Evolutionary conservation across 2,888 invertebrate species (phyloP).

Genomic region (Drosophila merina): DNA sequence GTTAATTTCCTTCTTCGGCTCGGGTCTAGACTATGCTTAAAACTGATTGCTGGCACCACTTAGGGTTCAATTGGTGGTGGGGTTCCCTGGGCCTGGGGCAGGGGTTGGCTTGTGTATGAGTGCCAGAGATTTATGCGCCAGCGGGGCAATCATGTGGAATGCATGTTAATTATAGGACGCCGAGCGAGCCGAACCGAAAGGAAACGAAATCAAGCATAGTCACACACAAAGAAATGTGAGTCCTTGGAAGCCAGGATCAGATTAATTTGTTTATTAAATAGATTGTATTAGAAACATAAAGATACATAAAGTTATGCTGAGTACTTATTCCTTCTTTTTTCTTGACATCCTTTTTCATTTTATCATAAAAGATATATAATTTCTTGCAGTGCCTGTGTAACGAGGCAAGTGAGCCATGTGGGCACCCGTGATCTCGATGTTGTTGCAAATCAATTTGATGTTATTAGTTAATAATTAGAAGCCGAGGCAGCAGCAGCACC

Average conservation of each 20-base stretch:
- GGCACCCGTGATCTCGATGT: conserved; percentile 46
- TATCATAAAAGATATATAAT: too few relatives aligned
- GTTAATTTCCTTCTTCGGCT: conserved; percentile 70
- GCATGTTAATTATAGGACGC: conserved; percentile 73
- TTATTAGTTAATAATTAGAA: conserved; percentile 78
- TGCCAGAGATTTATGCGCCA: conserved; percentile 69
- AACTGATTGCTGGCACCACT: conserved; percentile 66
- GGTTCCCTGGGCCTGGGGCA: background rate
- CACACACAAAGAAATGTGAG: conserved; percentile 14
- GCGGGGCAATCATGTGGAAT: conserved; percentile 76
- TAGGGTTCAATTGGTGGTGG: conserved; percentile 11
- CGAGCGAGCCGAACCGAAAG: conserved; percentile 31
- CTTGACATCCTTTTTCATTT: too few relatives aligned
- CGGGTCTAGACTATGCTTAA: conserved; percentile 62
- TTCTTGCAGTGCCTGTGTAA: conserved; percentile 7
- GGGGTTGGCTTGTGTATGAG: conserved; percentile 15
- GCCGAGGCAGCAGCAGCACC: conserved; percentile 38
- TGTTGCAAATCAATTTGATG: conserved; percentile 80
- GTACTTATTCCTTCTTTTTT: too few relatives aligned
- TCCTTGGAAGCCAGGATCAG: too few relatives aligned
- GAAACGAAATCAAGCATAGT: conserved; percentile 30
- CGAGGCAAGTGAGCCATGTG: conserved; percentile 29
- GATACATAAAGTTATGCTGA: too few relatives aligned
- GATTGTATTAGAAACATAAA: too few relatives aligned
- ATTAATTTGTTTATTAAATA: background rate